These are phyloP conservation scores for Brachionus angularis DNA, from an alignment of 1,140 invertebrate genomes.

Conservation along the genomic window DNA sequence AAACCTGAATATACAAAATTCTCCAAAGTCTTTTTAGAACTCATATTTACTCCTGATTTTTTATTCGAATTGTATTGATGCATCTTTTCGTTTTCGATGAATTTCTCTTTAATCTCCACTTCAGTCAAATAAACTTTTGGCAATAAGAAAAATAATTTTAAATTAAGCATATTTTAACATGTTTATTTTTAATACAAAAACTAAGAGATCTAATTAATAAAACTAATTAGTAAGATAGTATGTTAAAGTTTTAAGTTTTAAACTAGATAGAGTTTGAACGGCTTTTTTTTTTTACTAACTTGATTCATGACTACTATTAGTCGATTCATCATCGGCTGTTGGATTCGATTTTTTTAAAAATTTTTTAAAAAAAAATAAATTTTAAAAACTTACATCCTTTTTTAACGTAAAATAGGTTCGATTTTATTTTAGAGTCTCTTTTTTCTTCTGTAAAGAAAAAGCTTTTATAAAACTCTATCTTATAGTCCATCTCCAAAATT, in stretches of 20 bases:
- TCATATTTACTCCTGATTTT: background rate
- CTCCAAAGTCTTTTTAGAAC: conserved; percentile 11
- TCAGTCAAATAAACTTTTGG: conserved; percentile 20
- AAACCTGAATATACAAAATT: conserved; percentile 5
- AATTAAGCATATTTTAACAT: no score
- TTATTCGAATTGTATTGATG: conserved; percentile 25
- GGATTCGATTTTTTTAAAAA: no score
- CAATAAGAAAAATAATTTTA: no score
- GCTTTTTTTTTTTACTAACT: no score
- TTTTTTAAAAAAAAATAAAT: background rate
- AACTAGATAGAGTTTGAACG: no score
- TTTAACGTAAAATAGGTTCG: conserved; percentile 1
- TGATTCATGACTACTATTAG: background rate
- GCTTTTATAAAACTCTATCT: conserved; percentile 15
- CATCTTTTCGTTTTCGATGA: conserved; percentile 8
- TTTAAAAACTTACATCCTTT: conserved; percentile 22
- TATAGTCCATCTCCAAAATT: conserved; percentile 1
- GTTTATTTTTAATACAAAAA: no score
- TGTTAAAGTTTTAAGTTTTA: no score
- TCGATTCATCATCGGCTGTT: background rate
- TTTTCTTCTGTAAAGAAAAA: background rate
- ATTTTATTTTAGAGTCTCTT: background rate
- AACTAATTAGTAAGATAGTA: no score
- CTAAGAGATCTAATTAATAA: no score
- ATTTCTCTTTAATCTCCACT: conserved; percentile 3